phyloP scores from a whole-genome alignment of 2,888 invertebrate species.

The Drosophila mercatorum region DNA sequence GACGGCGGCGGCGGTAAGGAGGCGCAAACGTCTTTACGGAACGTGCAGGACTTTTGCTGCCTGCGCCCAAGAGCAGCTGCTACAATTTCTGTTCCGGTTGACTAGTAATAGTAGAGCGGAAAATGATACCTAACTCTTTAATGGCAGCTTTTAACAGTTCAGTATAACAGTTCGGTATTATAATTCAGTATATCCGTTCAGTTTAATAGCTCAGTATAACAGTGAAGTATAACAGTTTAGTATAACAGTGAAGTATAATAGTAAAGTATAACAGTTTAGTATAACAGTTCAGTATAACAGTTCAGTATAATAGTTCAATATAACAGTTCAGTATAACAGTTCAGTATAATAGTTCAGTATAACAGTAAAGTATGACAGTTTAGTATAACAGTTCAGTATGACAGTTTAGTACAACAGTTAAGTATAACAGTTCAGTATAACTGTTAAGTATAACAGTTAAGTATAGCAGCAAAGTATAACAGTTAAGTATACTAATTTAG shows the following conservation, averaged over 20 bases:
- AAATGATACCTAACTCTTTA: neutral
- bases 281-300: neutral
- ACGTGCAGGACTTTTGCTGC: constrained; percentile 21
- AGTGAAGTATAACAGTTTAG: neutral
- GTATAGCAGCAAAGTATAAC: neutral
- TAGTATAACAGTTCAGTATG: neutral
- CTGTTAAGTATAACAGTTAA: neutral
- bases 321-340: constrained; percentile 3
- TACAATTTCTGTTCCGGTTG: neutral
- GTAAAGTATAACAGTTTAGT: neutral
- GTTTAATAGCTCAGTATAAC: neutral
- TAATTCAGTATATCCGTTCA: too few relatives aligned
- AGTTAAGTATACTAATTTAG: neutral
- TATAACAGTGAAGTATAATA: neutral
- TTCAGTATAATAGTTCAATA: neutral
- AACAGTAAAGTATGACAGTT: constrained; percentile 3
- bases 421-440: neutral
- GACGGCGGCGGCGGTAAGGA: too few relatives aligned
- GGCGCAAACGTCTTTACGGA: neutral
- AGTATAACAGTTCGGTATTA: neutral
- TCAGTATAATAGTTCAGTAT: constrained; percentile 7
- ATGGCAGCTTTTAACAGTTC: neutral
- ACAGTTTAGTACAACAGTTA: too few relatives aligned
- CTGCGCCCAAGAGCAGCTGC: constrained; percentile 13
- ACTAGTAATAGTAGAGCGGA: neutral